phyloP scores from a whole-genome alignment of 2,113 vertebrate species.

The Pseudorhombus dupliciocellatus region DNA sequence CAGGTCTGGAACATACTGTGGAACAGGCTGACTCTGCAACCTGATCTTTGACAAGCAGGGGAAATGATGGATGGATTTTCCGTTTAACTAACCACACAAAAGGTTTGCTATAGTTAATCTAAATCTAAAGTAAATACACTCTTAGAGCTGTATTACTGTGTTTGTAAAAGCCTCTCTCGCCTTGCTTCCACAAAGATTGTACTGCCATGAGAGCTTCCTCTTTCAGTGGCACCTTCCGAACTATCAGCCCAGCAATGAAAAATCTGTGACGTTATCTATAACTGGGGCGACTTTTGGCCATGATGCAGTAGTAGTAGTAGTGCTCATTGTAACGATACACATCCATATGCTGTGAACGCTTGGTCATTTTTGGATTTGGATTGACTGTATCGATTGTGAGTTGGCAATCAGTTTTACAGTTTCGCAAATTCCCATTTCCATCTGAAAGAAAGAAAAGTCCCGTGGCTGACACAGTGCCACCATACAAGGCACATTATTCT shows the following conservation, averaged over 20 bases:
- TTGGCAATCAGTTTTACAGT: not conserved
- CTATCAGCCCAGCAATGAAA: not conserved
- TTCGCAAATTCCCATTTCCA: not conserved
- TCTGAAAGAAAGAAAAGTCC: not conserved
- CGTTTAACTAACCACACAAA: not conserved
- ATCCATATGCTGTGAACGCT: too few species aligned
- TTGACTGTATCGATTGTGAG: not conserved
- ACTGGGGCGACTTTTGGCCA: not conserved
- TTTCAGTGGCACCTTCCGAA: not conserved
- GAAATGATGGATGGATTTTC: too few species aligned
- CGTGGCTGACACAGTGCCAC: not conserved
- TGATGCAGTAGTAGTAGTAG: not conserved
- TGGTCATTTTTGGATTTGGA: too few species aligned
- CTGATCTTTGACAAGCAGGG: too few species aligned
- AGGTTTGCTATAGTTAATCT: not conserved
- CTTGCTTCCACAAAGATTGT: not conserved
- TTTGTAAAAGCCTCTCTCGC: not conserved
- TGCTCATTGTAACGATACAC: not conserved
- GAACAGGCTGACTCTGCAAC: too few species aligned
- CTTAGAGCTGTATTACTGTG: not conserved
- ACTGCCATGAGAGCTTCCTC: not conserved
- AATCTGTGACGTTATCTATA: not conserved
- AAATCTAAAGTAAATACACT: not conserved
- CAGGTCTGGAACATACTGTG: too few species aligned
- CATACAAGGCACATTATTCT: conserved; percentile 10